A percentile compares a stretch with the other conserved stretches of the same genome.
phyloP scores from a whole-genome alignment of 2,113 vertebrate genomes.

The Rhegmatorhina hoffmannsi region DNA sequence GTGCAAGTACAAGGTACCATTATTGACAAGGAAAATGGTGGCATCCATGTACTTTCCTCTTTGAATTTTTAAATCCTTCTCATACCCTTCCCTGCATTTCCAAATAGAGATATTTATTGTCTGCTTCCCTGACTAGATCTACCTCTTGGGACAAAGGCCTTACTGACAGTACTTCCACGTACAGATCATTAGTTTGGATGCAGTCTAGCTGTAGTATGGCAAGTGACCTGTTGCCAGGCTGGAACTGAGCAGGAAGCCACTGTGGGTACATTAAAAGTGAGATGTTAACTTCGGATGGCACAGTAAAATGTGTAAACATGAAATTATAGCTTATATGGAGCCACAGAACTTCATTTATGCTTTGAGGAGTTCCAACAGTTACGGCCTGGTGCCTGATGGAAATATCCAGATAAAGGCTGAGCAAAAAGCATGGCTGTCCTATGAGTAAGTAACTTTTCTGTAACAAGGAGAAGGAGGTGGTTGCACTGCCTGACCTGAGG shows the following conservation, averaged over 20 bases:
- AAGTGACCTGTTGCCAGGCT: neutral
- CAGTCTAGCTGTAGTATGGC: neutral
- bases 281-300: neutral
- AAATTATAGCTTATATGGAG: neutral
- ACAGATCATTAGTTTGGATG: neutral
- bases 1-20: fast-evolving
- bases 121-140: neutral
- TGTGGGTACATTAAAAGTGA: neutral
- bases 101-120: neutral
- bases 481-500: neutral
- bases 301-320: neutral
- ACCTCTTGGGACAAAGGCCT: neutral
- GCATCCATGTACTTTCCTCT: neutral
- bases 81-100: neutral
- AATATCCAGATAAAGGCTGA: neutral
- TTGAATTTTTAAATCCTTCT: neutral
- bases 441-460: neutral
- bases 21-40: neutral
- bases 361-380: neutral
- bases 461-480: neutral
- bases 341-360: neutral
- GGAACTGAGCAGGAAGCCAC: neutral
- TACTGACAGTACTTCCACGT: neutral
- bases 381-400: neutral
- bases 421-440: neutral